Evolutionary conservation across 2,888 invertebrate genomes (phyloP).

Genomic region (Griposia aprilina): DNA sequence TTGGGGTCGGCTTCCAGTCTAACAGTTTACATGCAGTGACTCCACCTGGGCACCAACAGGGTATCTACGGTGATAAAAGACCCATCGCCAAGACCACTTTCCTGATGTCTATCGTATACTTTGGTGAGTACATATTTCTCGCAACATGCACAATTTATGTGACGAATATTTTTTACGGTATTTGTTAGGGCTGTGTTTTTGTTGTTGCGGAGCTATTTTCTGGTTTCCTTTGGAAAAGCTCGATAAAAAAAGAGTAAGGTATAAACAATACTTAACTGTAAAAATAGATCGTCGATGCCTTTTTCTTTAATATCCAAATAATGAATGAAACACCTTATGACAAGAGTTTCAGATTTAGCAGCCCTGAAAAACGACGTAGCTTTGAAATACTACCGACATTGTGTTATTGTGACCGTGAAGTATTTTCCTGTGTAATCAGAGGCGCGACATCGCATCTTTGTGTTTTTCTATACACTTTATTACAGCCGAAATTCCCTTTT

Average conservation of each 20-base stretch:
- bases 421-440: slow-evolving; percentile 59
- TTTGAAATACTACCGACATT: slow-evolving; percentile 41
- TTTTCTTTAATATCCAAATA: neutral
- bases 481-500: slow-evolving; percentile 48
- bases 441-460: slow-evolving; percentile 46
- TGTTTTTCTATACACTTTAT: slow-evolving; percentile 47
- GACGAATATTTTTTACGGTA: slow-evolving; percentile 1
- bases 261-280: neutral
- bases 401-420: slow-evolving; percentile 36
- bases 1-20: neutral
- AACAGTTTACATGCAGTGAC: neutral
- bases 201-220: neutral
- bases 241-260: neutral
- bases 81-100: neutral
- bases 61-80: neutral
- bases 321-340: neutral
- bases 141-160: neutral
- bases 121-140: neutral
- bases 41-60: neutral
- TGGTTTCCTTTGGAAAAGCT: neutral
- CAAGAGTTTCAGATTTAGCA: slow-evolving; percentile 13
- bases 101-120: neutral
- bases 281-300: neutral
- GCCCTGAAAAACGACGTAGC: slow-evolving; percentile 16
- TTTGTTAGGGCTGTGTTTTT: slow-evolving; percentile 1